A percentile compares a stretch with the other conserved stretches of the same genome.
phyloP scores from a whole-genome alignment of 2,797 vertebrate species.

The Aselliscus stoliczkanus region DNA sequence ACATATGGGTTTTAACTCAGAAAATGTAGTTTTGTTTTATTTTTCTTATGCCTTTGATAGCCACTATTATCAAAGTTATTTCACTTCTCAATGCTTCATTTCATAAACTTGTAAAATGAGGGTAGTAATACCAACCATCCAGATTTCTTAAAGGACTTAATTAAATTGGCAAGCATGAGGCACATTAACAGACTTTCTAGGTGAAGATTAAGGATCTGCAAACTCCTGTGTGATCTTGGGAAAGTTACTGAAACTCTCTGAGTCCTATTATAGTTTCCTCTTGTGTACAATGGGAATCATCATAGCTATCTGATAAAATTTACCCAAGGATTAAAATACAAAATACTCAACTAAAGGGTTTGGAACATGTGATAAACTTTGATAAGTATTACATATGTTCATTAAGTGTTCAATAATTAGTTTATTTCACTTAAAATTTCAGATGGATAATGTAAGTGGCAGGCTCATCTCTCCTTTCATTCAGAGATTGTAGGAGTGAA shows the following conservation, averaged over 20 bases:
- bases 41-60: not conserved
- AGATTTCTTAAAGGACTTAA: not conserved
- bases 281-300: not conserved
- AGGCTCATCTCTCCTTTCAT: not conserved
- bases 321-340: not conserved
- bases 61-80: not conserved
- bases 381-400: not conserved
- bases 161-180: not conserved
- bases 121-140: not conserved
- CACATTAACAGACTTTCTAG: not conserved
- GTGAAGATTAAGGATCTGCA: not conserved
- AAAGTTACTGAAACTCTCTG: not conserved
- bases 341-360: not conserved
- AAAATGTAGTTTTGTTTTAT: not conserved
- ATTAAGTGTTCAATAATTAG: not conserved
- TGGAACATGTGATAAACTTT: not conserved
- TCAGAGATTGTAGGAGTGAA: not conserved
- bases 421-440: not conserved
- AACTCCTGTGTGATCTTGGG: not conserved
- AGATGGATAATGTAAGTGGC: not conserved
- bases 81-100: not conserved
- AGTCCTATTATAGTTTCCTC: not conserved
- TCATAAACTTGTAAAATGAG: not conserved
- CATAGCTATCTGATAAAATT: not conserved
- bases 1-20: not conserved